These are phyloP conservation scores for Elysia crispata DNA, from an alignment of 2,888 invertebrate species.

Conservation along the genomic window DNA sequence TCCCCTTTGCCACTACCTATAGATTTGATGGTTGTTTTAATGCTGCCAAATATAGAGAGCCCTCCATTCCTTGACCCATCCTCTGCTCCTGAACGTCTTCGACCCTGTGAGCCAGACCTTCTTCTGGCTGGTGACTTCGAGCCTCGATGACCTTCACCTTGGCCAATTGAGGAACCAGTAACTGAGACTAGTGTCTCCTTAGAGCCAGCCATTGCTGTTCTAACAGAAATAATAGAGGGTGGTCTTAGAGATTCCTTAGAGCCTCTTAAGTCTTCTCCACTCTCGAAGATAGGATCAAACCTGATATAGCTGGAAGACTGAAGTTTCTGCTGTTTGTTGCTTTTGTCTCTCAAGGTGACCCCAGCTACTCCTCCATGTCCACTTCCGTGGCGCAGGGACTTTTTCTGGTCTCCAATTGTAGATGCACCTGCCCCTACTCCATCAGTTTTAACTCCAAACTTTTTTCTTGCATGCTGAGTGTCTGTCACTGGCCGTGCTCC, in stretches of 20 bases:
- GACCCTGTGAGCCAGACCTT: conserved; percentile 41
- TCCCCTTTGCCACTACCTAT: conserved; percentile 51
- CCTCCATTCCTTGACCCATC: conserved; percentile 50
- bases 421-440: conserved; percentile 35
- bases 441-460: conserved; percentile 45
- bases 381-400: conserved; percentile 46
- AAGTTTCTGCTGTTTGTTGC: conserved; percentile 51
- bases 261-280: conserved; percentile 63
- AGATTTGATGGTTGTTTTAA: conserved; percentile 60
- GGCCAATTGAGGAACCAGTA: conserved; percentile 48
- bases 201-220: conserved; percentile 44
- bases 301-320: conserved; percentile 71
- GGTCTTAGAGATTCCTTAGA: conserved; percentile 61
- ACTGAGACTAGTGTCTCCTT: conserved; percentile 50
- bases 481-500: conserved; percentile 3
- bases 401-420: conserved; percentile 5
- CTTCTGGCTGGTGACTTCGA: conserved; percentile 47
- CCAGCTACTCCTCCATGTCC: no score
- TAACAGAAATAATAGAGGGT: conserved; percentile 54
- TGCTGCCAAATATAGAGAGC: conserved; percentile 55
- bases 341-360: conserved; percentile 47
- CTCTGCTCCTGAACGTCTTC: conserved; percentile 46
- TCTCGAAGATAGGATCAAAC: conserved; percentile 69
- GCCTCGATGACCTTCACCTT: conserved; percentile 20
- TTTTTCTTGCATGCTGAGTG: conserved; percentile 51